Percentiles rank a stretch among this genome's conserved stretches.
phyloP scores from a whole-genome alignment of 1,140 invertebrate genomes.

The Globodera ellingtonae region DNA sequence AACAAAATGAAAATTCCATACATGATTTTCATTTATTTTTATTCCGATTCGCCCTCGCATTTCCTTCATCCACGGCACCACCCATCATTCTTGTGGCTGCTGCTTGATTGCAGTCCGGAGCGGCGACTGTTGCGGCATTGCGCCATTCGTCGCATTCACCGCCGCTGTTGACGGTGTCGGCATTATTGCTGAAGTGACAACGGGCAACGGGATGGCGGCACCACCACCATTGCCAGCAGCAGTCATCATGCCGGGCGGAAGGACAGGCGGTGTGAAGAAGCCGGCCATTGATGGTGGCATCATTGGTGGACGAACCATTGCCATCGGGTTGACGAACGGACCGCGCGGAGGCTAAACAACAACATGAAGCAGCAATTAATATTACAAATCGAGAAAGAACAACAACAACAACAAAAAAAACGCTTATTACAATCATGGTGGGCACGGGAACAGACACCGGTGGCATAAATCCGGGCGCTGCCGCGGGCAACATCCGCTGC shows the following conservation, averaged over 20 bases:
- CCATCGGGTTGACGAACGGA: slow-evolving; percentile 19
- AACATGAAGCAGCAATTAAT: slow-evolving; percentile 10
- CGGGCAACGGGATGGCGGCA: slow-evolving; percentile 1
- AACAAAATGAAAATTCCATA: no score
- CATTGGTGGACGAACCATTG: slow-evolving; percentile 30
- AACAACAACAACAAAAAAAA: not conserved
- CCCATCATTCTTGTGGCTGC: not conserved
- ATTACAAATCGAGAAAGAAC: not conserved
- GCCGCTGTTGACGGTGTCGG: not conserved
- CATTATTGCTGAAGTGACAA: not conserved
- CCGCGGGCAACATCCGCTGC: slow-evolving; percentile 44
- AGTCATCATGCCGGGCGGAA: not conserved
- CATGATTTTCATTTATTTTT: no score
- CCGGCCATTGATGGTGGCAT: slow-evolving; percentile 1
- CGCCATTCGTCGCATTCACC: slow-evolving; percentile 8
- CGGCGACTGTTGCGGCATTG: not conserved
- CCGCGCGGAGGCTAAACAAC: not conserved
- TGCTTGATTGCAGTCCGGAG: slow-evolving; percentile 14
- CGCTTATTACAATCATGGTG: slow-evolving; percentile 11
- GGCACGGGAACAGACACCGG: slow-evolving; percentile 20
- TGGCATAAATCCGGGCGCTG: slow-evolving; percentile 31
- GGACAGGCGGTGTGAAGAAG: slow-evolving; percentile 12
- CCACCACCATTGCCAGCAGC: not conserved
- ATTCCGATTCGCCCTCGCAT: not conserved
- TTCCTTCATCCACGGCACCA: not conserved